Base-by-base conservation (phyloP, 2,113 vertebrate species). In the Nymphicus hollandicus region DNA sequence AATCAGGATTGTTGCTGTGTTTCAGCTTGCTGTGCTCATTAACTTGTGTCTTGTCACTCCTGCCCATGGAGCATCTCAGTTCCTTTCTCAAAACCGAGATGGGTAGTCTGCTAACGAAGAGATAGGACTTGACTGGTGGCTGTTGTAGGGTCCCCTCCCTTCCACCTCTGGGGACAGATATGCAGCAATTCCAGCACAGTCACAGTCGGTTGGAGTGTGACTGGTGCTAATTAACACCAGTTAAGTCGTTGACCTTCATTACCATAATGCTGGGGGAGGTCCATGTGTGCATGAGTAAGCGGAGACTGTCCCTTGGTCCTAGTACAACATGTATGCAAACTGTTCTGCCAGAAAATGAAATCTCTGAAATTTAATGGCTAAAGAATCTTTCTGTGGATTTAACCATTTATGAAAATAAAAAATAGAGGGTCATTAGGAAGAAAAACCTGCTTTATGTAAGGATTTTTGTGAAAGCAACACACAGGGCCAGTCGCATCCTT, bases 51-150 rank as follows among this genome's bases (percentile, higher is more conserved):
- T 35, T 31, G 0, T 12, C 27, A 55, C 41, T 65, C n/a, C 27
- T 60, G 2, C 13, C 2, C 1, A 1, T 17, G 39, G 17, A 7
- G 55, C 1, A 0, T 61, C 61, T 49, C 0, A 0, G 13, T 49
- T 65, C 27, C 46, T 65, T 33, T 85, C 29, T 81, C 39, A 20
- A 16, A 77, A 52, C 13, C 23, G 14, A 13, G 22, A 17, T 1
- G 15, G 4, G 33, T 55, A 35, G 9, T 18, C 41, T 7, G 3
- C 15, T 72, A 20, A 3, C 37, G 39, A 29, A 70, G 50, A 33
- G 22, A 6, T 39, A 41, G 39, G 31, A 70, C 56, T 82, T 37
- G 47, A 24, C 27, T 20, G 20, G 37, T 77, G 20, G 4, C 60
- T 2, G 0, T 35, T 27, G 39, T 66, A 41, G 43, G 8, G 11